phyloP scores from a whole-genome alignment of 2,888 invertebrate genomes.

The Drosophila setosimentum region DNA sequence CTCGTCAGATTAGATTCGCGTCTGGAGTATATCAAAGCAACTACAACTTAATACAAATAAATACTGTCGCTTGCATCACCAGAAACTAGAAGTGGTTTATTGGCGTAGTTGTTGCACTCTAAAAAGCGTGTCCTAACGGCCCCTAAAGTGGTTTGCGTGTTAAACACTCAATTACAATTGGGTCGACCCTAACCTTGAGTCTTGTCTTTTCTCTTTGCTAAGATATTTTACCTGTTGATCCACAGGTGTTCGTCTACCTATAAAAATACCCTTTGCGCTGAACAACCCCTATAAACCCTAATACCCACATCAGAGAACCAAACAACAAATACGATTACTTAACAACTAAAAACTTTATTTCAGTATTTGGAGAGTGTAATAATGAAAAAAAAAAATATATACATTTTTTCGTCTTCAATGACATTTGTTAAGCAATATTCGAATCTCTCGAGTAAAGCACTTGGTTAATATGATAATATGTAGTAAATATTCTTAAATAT shows the following conservation, averaged over 20 bases:
- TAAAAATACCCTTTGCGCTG: not conserved
- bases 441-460: not conserved
- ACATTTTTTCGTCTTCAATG: slow-evolving; percentile 25
- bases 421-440: slow-evolving; percentile 13
- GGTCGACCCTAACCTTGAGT: not conserved
- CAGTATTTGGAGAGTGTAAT: slow-evolving; percentile 8
- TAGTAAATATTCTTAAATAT: not conserved
- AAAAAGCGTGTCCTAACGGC: not conserved
- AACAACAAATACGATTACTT: not conserved
- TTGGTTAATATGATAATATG: slow-evolving; percentile 1
- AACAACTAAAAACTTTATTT: slow-evolving; percentile 36
- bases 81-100: slow-evolving; percentile 13
- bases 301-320: not conserved
- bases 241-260: slow-evolving; percentile 7
- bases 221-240: slow-evolving; percentile 2
- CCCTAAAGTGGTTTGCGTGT: slow-evolving; percentile 1
- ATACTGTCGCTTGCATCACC: slow-evolving; percentile 16
- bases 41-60: slow-evolving; percentile 2
- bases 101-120: not conserved
- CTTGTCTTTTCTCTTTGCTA: not conserved
- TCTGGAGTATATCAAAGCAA: not conserved
- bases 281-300: not conserved
- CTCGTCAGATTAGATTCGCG: slow-evolving; percentile 55
- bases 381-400: not conserved
- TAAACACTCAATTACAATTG: not conserved